Base-by-base conservation (phyloP, 1,140 invertebrate genomes). In the Yoshiicerus persimilis region DNA sequence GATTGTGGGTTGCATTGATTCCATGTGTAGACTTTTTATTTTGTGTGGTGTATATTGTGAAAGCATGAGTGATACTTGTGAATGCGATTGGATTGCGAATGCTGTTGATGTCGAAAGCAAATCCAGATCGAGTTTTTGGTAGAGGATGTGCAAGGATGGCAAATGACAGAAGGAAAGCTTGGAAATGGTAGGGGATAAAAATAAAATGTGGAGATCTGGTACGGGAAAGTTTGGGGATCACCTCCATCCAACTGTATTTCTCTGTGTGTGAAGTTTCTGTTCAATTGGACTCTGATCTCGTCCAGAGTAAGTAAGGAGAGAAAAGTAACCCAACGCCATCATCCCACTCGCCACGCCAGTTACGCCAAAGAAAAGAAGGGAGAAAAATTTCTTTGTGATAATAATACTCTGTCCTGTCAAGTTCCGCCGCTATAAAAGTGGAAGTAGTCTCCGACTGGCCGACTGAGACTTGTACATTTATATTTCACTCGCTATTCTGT, bases 31-130 rank as follows among this genome's bases (percentile, higher is more conserved):
- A n/a, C n/a, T n/a, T n/a, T n/a, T n/a, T n/a, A n/a, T n/a, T n/a
- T n/a, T n/a, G 11, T 66, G 27, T 4, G 25, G 64, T 25, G 62
- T n/a, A 64, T 20, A 64, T 5, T 25, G 62, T 10, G n/a, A 27
- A 8, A 66, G 23, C 2, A 27, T 25, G 62, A 25, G 62, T 27
- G 16, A 1, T 20, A 27, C 13, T 70, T 70, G 2, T 27, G 25
- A 32, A 4, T 27, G 27, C 66, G 66, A 70, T 70, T 70, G 25
- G 66, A 30, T 70, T 70, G 66, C 30, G 75, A 80, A 80, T 80
- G 75, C 32, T 38, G 75, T 36, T 80, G 75, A 80, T 80, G 75
- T 80, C 75, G 75, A 80, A 80, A 80, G 34, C 75, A 80, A 80
- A 34, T 80, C 75, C 32, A n/a, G 32, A 38, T 80, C 75, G 20